A percentile compares a stretch with the other conserved stretches of the same genome.
Evolutionary conservation across 2,113 vertebrate species (phyloP).

Genomic region (Melanerpes formicivorus): DNA sequence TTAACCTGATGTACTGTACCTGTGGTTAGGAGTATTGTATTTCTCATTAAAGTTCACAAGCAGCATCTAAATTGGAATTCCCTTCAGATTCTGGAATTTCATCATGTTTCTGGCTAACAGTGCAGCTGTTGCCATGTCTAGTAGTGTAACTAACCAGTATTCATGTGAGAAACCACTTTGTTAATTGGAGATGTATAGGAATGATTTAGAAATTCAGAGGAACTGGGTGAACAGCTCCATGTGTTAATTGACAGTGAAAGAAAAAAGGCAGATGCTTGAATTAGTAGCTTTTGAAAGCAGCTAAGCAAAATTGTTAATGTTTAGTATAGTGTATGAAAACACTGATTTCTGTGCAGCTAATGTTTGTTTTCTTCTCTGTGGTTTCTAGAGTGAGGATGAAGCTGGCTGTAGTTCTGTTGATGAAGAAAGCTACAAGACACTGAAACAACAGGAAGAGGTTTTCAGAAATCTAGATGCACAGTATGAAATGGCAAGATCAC

Average conservation of each 20-base stretch:
- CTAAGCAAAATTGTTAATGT: not conserved
- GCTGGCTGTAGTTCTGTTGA: slow-evolving; percentile 85
- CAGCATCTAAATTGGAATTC: not conserved
- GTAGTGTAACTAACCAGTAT: not conserved
- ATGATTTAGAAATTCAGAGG: not conserved
- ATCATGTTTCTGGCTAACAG: not conserved
- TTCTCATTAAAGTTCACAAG: not conserved
- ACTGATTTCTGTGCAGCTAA: not conserved
- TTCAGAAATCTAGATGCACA: slow-evolving; percentile 97
- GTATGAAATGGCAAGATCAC: slow-evolving; percentile 97
- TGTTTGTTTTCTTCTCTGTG: not conserved
- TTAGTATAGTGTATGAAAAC: not conserved
- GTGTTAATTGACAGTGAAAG: not conserved
- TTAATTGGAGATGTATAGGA: not conserved
- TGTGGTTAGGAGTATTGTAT: not conserved
- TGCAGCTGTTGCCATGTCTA: not conserved
- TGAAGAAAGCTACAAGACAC: slow-evolving; percentile 91
- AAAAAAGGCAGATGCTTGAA: not conserved
- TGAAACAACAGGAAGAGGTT: slow-evolving; percentile 98
- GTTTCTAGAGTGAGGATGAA: slow-evolving; percentile 88
- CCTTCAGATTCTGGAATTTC: not conserved
- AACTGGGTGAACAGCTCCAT: rapidly evolving
- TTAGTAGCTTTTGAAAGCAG: not conserved
- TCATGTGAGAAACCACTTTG: no score
- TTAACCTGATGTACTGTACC: not conserved